These are phyloP conservation scores for Pipistrellus pygmaeus DNA, from an alignment of 2,797 vertebrate genomes.

Conservation along the genomic window DNA sequence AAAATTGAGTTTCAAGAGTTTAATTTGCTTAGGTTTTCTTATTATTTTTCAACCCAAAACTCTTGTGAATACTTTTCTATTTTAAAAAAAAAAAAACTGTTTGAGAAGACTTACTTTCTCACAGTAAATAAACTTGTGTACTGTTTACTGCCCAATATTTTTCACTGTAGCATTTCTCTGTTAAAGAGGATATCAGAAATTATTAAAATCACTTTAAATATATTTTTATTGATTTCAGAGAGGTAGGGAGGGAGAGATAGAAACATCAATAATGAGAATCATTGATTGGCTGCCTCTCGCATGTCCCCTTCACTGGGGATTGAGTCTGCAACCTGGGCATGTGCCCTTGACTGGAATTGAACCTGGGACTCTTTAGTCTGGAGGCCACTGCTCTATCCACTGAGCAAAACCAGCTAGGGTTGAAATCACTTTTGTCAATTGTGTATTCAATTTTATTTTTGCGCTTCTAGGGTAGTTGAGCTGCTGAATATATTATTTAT, in stretches of 20 bases:
- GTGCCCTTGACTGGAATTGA: too few species aligned
- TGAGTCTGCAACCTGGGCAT: too few species aligned
- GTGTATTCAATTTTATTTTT: not conserved
- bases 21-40: not conserved
- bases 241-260: too few species aligned
- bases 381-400: too few species aligned
- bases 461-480: not conserved
- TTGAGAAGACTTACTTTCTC: not conserved
- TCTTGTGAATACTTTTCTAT: not conserved
- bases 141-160: not conserved
- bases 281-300: too few species aligned
- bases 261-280: too few species aligned
- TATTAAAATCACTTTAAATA: not conserved
- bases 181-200: not conserved
- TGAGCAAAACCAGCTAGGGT: too few species aligned
- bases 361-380: too few species aligned
- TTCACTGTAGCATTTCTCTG: not conserved
- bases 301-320: rapidly evolving
- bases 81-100: not conserved
- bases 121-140: not conserved
- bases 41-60: not conserved
- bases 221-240: too few species aligned
- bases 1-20: not conserved
- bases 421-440: not conserved
- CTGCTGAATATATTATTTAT: constrained; percentile 9